A percentile compares a stretch with the other conserved stretches of the same genome.
These are phyloP conservation scores for Enteromius unitaeniatus DNA, from an alignment of 2,797 vertebrate species.

Conservation along the genomic window DNA sequence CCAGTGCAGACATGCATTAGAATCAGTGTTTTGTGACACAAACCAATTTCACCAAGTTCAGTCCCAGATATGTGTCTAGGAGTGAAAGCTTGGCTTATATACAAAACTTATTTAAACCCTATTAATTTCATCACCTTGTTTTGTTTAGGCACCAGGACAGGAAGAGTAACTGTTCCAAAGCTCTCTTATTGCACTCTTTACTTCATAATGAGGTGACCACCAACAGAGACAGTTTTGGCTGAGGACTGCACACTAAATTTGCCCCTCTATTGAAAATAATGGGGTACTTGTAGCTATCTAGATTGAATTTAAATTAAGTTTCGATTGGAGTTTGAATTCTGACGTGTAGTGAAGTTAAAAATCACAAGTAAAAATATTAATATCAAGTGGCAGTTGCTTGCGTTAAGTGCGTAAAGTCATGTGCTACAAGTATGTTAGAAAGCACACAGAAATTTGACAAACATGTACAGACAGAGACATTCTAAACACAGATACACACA, in stretches of 20 bases:
- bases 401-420: neutral
- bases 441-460: slow-evolving; percentile 3
- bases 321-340: neutral
- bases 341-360: neutral
- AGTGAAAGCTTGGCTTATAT: neutral
- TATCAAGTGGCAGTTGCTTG: neutral
- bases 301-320: neutral
- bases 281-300: neutral
- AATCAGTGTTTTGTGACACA: neutral
- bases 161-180: slow-evolving; percentile 31
- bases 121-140: neutral
- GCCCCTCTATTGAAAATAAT: neutral
- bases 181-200: slow-evolving; percentile 26
- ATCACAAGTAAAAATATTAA: neutral
- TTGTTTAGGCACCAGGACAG: slow-evolving; percentile 39
- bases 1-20: neutral
- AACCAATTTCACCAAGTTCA: too few relatives aligned
- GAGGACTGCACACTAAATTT: neutral
- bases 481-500: slow-evolving; percentile 4
- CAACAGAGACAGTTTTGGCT: slow-evolving; percentile 1
- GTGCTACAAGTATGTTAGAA: neutral
- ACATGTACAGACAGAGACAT: slow-evolving; percentile 10
- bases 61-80: neutral
- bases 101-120: neutral
- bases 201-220: slow-evolving; percentile 19